Evolutionary conservation across 2,797 vertebrate genomes (phyloP).

Genomic region (Coracias cyanogaster): DNA sequence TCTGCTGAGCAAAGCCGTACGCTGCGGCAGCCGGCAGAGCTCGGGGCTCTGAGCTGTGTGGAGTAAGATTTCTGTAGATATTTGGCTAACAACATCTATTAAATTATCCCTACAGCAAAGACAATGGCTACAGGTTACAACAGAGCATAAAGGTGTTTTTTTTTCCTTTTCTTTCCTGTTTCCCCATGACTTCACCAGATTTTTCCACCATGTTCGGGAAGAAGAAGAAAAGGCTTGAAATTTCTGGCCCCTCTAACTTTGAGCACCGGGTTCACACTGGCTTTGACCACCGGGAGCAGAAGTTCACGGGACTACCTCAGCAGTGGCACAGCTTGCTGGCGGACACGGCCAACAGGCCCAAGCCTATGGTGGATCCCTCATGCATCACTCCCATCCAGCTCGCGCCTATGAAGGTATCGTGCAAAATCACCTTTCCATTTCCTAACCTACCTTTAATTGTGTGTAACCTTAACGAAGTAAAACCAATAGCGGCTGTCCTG

Average conservation of each 20-base stretch:
- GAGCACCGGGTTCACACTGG: slow-evolving; percentile 98
- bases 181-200: slow-evolving; percentile 74
- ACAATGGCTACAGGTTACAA: not conserved
- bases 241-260: slow-evolving; percentile 97
- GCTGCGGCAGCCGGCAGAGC: not conserved
- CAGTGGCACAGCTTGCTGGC: slow-evolving; percentile 98
- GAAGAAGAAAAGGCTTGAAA: slow-evolving; percentile 98
- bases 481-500: rapidly evolving
- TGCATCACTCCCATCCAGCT: slow-evolving; percentile 98
- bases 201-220: slow-evolving; percentile 98
- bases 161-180: not conserved
- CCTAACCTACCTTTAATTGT: not conserved
- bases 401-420: slow-evolving; percentile 95
- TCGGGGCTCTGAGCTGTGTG: too few species aligned
- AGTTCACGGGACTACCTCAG: slow-evolving; percentile 95
- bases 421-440: not conserved
- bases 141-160: not conserved
- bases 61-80: not conserved
- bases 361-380: slow-evolving; percentile 98
- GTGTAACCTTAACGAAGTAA: rapidly evolving
- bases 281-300: slow-evolving; percentile 95
- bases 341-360: slow-evolving; percentile 95
- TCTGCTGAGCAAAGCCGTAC: not conserved
- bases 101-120: not conserved
- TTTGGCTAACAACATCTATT: not conserved